Conservation (phyloP, 2,888 invertebrate genomes). For the Elmis aenea region DNA sequence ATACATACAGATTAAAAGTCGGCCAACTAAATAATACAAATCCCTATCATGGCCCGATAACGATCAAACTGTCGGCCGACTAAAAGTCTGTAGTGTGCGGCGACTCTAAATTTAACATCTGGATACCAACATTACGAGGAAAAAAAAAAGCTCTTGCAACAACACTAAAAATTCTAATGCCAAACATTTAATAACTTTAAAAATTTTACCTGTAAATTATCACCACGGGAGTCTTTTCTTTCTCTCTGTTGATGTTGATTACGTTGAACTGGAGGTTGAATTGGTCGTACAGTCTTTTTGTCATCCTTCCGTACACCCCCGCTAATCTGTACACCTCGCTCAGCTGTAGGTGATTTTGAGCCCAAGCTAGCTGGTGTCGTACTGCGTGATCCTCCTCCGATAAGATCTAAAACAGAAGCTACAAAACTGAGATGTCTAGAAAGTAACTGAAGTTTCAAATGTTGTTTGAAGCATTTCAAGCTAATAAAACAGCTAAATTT, state of each 20-base stretch:
- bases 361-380: slow-evolving; percentile 71
- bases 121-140: too few relatives aligned
- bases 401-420: slow-evolving; percentile 62
- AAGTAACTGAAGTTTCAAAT: slow-evolving; percentile 1
- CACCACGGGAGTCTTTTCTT: slow-evolving; percentile 34
- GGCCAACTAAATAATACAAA: too few relatives aligned
- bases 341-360: slow-evolving; percentile 79
- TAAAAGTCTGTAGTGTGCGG: too few relatives aligned
- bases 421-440: slow-evolving; percentile 29
- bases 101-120: too few relatives aligned
- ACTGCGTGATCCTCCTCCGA: slow-evolving; percentile 70
- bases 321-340: slow-evolving; percentile 74
- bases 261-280: slow-evolving; percentile 37
- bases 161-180: too few relatives aligned
- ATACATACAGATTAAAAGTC: too few relatives aligned
- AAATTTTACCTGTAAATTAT: slow-evolving; percentile 12
- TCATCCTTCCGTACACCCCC: slow-evolving; percentile 43
- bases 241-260: slow-evolving; percentile 42
- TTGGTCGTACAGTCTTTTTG: slow-evolving; percentile 40
- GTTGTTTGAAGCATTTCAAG: too few relatives aligned
- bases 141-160: slow-evolving; percentile 2
- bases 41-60: too few relatives aligned
- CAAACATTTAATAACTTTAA: background rate
- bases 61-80: too few relatives aligned
- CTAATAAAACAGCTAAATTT: too few relatives aligned